Conservation (phyloP, 2,797 vertebrate genomes). For the Pipistrellus nathusii region DNA sequence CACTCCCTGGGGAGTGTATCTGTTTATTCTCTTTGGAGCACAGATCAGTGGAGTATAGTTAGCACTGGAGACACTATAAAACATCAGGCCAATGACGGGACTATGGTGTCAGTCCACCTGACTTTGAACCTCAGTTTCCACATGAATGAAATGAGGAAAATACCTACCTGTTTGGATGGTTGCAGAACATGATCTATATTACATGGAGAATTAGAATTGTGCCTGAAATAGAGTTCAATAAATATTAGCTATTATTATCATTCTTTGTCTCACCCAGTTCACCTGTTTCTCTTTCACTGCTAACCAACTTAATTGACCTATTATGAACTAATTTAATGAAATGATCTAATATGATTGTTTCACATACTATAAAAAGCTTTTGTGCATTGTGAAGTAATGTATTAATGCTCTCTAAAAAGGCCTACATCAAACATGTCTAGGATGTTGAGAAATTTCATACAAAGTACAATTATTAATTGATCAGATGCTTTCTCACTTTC, state of each 20-base stretch:
- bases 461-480: slow-evolving; percentile 44
- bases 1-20: background rate
- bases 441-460: background rate
- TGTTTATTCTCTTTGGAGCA: background rate
- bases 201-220: slow-evolving; percentile 24
- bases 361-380: background rate
- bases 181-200: background rate
- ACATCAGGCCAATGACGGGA: background rate
- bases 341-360: slow-evolving; percentile 1
- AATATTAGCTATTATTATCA: background rate
- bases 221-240: background rate
- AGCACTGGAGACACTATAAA: background rate
- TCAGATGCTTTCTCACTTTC: background rate
- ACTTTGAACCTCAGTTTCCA: background rate
- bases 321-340: slow-evolving; percentile 32
- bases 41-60: background rate
- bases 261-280: background rate
- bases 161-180: background rate
- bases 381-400: background rate
- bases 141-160: background rate
- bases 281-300: background rate
- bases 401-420: slow-evolving; percentile 28
- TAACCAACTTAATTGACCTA: background rate
- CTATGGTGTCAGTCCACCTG: background rate
- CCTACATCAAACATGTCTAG: background rate